Evolutionary conservation across 2,888 invertebrate species (phyloP).

Genomic region (Apotomis capreana): DNA sequence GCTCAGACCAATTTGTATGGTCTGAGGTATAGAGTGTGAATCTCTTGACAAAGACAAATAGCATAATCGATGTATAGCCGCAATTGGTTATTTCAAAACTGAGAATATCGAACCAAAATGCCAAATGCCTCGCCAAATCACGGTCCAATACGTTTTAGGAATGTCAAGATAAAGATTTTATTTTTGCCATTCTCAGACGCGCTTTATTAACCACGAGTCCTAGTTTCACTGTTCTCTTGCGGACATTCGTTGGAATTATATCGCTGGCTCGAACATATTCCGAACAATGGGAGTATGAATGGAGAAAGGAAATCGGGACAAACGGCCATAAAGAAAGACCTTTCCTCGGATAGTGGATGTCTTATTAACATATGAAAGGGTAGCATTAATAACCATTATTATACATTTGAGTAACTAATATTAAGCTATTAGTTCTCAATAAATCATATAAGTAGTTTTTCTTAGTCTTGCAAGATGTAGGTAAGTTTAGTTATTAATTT

Average conservation of each 20-base stretch:
- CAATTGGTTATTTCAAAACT: too few relatives aligned
- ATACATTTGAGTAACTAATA: constrained; percentile 3
- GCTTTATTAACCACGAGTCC: constrained; percentile 9
- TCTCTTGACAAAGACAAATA: too few relatives aligned
- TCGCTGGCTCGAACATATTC: constrained; percentile 53
- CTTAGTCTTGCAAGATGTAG: too few relatives aligned
- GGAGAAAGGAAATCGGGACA: constrained; percentile 47
- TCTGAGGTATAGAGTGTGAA: too few relatives aligned
- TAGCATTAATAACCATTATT: constrained; percentile 6
- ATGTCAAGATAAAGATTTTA: constrained; percentile 1
- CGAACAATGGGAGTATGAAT: constrained; percentile 48
- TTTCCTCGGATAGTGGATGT: constrained; percentile 54
- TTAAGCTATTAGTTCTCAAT: not conserved
- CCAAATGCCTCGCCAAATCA: too few relatives aligned
- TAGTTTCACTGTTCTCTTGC: constrained; percentile 20
- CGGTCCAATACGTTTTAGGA: constrained; percentile 1
- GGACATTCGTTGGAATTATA: constrained; percentile 49
- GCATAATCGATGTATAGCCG: too few relatives aligned
- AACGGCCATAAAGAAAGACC: constrained; percentile 54
- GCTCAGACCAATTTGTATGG: too few relatives aligned
- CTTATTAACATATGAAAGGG: constrained; percentile 17
- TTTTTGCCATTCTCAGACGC: not conserved
- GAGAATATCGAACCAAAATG: too few relatives aligned
- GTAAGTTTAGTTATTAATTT: too few relatives aligned
- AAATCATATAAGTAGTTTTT: not conserved